These are phyloP conservation scores for Probaryconus sp. DNA, from an alignment of 1,140 invertebrate genomes.

Conservation along the genomic window DNA sequence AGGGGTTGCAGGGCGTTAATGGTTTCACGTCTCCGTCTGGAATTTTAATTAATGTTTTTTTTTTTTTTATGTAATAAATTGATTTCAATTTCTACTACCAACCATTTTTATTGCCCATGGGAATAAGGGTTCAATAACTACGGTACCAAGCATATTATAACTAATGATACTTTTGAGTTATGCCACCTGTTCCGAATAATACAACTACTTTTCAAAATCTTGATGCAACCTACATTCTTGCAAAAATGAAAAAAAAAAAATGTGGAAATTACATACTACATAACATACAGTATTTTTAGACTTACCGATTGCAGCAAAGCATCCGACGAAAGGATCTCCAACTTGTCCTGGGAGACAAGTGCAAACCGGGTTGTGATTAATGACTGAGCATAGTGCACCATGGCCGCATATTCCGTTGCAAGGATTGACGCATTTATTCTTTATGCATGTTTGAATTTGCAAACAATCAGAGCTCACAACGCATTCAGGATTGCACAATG, in stretches of 20 bases:
- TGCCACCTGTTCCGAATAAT: not conserved
- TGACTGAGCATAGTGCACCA: constrained; percentile 85
- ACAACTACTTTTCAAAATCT: no score
- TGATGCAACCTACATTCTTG: no score
- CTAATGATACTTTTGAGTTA: not conserved
- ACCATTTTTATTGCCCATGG: constrained; percentile 16
- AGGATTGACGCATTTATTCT: constrained; percentile 87
- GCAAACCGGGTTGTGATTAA: constrained; percentile 91
- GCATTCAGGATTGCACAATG: constrained; percentile 88
- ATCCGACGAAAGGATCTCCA: constrained; percentile 89
- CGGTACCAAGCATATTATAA: constrained; percentile 17
- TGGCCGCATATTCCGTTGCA: constrained; percentile 88
- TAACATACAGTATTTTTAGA: constrained; percentile 2
- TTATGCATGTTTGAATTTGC: constrained; percentile 87
- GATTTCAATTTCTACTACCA: not conserved
- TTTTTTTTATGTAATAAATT: not conserved
- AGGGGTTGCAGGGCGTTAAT: constrained; percentile 84
- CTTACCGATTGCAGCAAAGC: constrained; percentile 78
- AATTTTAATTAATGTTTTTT: constrained; percentile 35
- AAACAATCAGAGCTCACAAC: constrained; percentile 88
- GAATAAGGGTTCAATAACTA: constrained; percentile 17
- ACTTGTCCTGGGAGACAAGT: constrained; percentile 85
- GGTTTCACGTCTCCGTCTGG: constrained; percentile 68
- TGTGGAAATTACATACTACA: no score
- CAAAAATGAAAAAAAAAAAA: no score